Evolutionary conservation across 1,140 invertebrate genomes (phyloP), one percentile per base, ranked within the genome.

Genomic region (Bathynomus jamesi): DNA sequence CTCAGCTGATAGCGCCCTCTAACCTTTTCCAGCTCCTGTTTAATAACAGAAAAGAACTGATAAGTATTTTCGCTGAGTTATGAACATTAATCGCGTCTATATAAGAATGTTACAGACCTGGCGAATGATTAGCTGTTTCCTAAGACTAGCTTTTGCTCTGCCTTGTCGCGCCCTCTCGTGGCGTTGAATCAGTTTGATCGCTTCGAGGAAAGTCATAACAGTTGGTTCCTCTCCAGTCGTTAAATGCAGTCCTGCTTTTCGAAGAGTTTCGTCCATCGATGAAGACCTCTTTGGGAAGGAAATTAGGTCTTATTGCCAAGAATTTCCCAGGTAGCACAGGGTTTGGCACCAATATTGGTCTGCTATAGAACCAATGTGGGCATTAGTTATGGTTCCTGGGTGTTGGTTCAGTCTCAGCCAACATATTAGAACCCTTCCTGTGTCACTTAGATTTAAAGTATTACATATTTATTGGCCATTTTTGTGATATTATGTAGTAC

Each of bases 111-210:
- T 21, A 28, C 67, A 46, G 13, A 70, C 72, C 72, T 70, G 72
- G 29, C 31, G 64, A 8, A 69, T 69, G 3, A 74, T 27, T n/a
- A 70, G 30, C 21, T 74, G 67, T 24, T 68, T 65, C 11, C 68
- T 67, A 11, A 70, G 69, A 53, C 67, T 65, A 13, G 92, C 83
- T 80, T 87, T 84, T 4, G 91, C 76, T 61, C 93, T 83, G 27
- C 91, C 94, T 81, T 96, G 94, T 60, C 94, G 85, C 0, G 94
- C 94, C 78, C 95, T 83, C 82, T 97, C 95, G 79, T 96, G 93
- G 28, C 88, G 89, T 81, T 96, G 94, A 69, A 98, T 89, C 0
- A 95, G 83, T 30, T 87, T 83, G 40, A 96, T 89, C 0, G 94
- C 93, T 82, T 96, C 90, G 40, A 90, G 86, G 79, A 93, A 87